These are phyloP conservation scores for Hyles lineata DNA, from an alignment of 2,888 invertebrate species.

Conservation along the genomic window DNA sequence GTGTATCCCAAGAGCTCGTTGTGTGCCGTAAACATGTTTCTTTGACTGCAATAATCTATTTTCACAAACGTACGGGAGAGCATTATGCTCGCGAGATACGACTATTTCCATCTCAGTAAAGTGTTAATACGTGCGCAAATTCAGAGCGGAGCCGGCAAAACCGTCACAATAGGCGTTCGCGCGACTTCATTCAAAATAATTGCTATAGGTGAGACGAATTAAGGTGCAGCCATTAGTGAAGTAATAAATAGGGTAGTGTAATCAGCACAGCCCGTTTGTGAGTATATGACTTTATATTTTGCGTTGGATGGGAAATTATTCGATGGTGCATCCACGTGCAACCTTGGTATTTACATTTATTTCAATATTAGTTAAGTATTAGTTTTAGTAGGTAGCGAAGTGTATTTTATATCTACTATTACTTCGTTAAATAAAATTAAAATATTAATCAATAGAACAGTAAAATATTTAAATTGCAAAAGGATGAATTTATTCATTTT, in stretches of 20 bases:
- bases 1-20: slow-evolving; percentile 4
- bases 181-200: slow-evolving; percentile 71
- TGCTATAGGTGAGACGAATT: slow-evolving; percentile 63
- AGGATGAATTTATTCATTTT: too few relatives aligned
- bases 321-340: neutral
- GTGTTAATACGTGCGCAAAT: slow-evolving; percentile 50
- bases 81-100: slow-evolving; percentile 24
- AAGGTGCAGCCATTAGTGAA: slow-evolving; percentile 70
- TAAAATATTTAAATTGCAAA: neutral
- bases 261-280: slow-evolving; percentile 77
- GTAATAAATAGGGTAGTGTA: slow-evolving; percentile 79
- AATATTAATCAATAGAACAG: neutral
- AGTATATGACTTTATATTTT: slow-evolving; percentile 66
- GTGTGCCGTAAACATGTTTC: slow-evolving; percentile 15
- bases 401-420: neutral
- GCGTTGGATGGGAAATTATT: neutral
- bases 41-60: slow-evolving; percentile 24
- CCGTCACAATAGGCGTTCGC: slow-evolving; percentile 33
- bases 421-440: too few relatives aligned
- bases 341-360: neutral
- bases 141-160: slow-evolving; percentile 43
- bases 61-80: neutral
- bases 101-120: slow-evolving; percentile 35
- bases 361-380: neutral
- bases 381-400: neutral